Evolutionary conservation across 1,140 invertebrate genomes (phyloP), one percentile per base, ranked within the genome.

Genomic region (Penaeus vannamei): DNA sequence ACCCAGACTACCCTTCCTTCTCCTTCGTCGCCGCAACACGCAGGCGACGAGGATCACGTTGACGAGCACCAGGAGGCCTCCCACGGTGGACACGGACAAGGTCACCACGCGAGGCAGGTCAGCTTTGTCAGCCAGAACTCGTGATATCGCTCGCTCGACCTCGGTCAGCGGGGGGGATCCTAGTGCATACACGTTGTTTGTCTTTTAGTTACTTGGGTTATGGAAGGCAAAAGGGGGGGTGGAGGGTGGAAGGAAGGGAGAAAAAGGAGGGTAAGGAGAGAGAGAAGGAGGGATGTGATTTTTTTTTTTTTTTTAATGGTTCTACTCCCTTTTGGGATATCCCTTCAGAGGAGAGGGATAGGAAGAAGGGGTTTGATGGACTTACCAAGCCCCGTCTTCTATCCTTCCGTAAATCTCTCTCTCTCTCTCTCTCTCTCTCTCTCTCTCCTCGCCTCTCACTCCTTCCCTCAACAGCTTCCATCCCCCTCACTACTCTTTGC

Each of bases 31-130:
- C 92, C 97, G 95, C 84, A 98, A 95, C 93, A 97, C 98, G 93
- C 97, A 98, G 85, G 97, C 96, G 90, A 98, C 96, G 92, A 98
- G 94, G 90, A 97, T 95, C 92, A 98, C 95, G 93, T 98, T 98
- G 92, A 97, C 94, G 60, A 96, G 92, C 61, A 97, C 95, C 85
- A 97, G 94, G 66, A 95, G 94, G 84, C 95, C 95, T 60, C 96
- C 96, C 83, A 96, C 95, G 81, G 97, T 94, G 26, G 96, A 96
- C 19, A 97, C 96, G 91, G 96, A 96, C 89, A 97, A 95, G 91
- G 97, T 96, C 91, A 97, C 95, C 90, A 97, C 95, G 92, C 96
- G 95, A 20, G 96, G 95, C 66, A 96, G 93, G 92, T 96, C 95
- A 92, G 94, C 93, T 92, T 95, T 94, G 91, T 95, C 95, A 85